phyloP scores from a whole-genome alignment of 2,888 invertebrate genomes.

The Agriotes lineatus region DNA sequence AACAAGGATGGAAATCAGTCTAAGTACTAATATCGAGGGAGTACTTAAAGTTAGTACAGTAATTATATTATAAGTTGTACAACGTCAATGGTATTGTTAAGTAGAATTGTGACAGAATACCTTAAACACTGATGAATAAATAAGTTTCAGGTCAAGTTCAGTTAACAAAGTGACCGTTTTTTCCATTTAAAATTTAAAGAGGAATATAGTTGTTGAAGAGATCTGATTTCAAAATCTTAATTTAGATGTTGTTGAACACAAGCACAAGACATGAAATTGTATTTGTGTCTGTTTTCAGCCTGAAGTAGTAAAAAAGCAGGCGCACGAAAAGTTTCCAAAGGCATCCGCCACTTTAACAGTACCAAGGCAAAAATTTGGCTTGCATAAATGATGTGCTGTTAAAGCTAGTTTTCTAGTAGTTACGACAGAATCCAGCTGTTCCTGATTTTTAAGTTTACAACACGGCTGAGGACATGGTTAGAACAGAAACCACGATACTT shows the following conservation, averaged over 20 bases:
- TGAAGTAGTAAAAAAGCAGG: background rate
- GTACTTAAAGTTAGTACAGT: constrained; percentile 12
- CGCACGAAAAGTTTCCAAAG: constrained; percentile 9
- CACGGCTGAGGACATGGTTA: background rate
- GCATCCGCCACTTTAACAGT: constrained; percentile 25
- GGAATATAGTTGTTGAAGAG: too few relatives aligned
- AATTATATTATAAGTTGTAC: constrained; percentile 27
- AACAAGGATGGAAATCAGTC: constrained; percentile 53
- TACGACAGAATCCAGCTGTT: constrained; percentile 25
- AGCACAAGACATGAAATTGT: constrained; percentile 8
- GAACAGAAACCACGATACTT: background rate
- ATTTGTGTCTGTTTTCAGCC: background rate
- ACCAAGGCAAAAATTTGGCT: constrained; percentile 32
- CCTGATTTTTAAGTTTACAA: constrained; percentile 18
- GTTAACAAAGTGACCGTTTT: too few relatives aligned
- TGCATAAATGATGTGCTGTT: constrained; percentile 26
- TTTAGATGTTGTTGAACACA: background rate
- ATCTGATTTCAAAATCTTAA: too few relatives aligned
- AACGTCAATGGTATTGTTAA: constrained; percentile 25
- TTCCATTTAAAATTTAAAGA: too few relatives aligned
- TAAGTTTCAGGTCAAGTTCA: too few relatives aligned
- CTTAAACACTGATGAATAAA: background rate
- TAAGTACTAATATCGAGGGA: constrained; percentile 46
- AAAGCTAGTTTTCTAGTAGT: constrained; percentile 9
- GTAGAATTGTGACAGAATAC: constrained; percentile 15